Evolutionary conservation across 2,888 invertebrate genomes (phyloP).

Genomic region (Monoplex corrugatus): DNA sequence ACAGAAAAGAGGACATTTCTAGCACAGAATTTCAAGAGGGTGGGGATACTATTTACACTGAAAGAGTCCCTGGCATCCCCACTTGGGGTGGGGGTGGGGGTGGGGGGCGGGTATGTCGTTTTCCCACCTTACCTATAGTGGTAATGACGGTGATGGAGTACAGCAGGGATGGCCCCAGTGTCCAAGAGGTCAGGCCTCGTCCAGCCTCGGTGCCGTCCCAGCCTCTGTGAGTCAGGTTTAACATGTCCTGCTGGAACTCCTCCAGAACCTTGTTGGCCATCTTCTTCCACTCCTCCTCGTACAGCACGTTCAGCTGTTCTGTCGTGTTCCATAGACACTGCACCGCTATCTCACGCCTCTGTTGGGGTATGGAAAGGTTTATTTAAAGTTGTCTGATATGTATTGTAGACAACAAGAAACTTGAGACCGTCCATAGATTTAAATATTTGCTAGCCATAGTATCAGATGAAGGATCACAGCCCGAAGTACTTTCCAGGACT

Average conservation of each 20-base stretch:
- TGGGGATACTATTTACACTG: too few relatives aligned
- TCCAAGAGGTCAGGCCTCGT: slow-evolving; percentile 87
- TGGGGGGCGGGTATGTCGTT: too few relatives aligned
- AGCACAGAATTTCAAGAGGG: too few relatives aligned
- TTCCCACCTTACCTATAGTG: slow-evolving; percentile 89
- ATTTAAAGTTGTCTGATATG: background rate
- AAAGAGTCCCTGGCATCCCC: too few relatives aligned
- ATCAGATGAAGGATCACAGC: background rate
- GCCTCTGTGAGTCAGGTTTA: slow-evolving; percentile 84
- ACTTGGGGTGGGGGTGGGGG: too few relatives aligned
- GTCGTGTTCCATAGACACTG: slow-evolving; percentile 61
- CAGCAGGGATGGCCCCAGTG: slow-evolving; percentile 91
- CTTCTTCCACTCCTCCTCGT: slow-evolving; percentile 59
- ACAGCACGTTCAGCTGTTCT: slow-evolving; percentile 63
- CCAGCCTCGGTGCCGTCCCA: slow-evolving; percentile 85
- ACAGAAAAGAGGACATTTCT: too few relatives aligned
- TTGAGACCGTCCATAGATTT: too few relatives aligned
- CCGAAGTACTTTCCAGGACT: too few relatives aligned
- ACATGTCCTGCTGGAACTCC: slow-evolving; percentile 86
- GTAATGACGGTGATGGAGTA: slow-evolving; percentile 94
- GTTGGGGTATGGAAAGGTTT: background rate
- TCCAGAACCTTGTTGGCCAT: slow-evolving; percentile 56
- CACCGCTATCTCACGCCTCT: slow-evolving; percentile 78
- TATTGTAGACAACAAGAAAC: background rate
- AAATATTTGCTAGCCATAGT: background rate